phyloP scores from a whole-genome alignment of 2,888 invertebrate species.

The Cephus pulcher region DNA sequence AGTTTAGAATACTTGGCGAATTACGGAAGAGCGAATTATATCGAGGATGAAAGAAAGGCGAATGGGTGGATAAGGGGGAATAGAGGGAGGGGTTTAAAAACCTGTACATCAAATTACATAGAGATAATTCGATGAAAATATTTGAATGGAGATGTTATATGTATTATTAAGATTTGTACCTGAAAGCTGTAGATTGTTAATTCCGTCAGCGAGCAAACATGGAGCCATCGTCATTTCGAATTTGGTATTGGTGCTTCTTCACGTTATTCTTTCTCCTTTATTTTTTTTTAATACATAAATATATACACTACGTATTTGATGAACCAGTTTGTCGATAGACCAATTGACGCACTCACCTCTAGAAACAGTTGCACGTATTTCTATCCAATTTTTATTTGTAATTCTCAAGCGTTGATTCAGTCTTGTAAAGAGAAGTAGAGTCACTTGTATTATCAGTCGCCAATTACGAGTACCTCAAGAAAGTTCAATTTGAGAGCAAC shows the following conservation, averaged over 20 bases:
- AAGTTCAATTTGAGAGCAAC: background rate
- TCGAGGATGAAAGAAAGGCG: constrained; percentile 11
- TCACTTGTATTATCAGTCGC: background rate
- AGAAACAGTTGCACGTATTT: background rate
- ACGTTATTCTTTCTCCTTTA: constrained; percentile 15
- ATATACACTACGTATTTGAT: constrained; percentile 23
- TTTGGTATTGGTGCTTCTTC: constrained; percentile 12
- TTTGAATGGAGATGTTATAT: constrained; percentile 45
- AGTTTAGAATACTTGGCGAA: constrained; percentile 33
- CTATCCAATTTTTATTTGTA: background rate
- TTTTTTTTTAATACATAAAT: constrained; percentile 22
- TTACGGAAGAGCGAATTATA: constrained; percentile 14
- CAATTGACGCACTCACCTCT: background rate
- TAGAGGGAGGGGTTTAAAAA: constrained; percentile 9
- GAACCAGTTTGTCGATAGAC: constrained; percentile 18
- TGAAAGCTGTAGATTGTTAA: constrained; percentile 46
- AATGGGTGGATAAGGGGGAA: no score
- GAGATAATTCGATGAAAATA: constrained; percentile 37
- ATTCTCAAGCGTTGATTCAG: background rate
- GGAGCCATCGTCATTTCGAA: constrained; percentile 16
- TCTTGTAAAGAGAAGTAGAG: background rate
- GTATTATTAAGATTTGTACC: constrained; percentile 51
- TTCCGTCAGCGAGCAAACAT: background rate
- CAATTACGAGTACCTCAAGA: background rate
- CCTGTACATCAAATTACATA: constrained; percentile 39